Conservation (phyloP, 1,140 invertebrate species). For the Zaprionus ornatus region DNA sequence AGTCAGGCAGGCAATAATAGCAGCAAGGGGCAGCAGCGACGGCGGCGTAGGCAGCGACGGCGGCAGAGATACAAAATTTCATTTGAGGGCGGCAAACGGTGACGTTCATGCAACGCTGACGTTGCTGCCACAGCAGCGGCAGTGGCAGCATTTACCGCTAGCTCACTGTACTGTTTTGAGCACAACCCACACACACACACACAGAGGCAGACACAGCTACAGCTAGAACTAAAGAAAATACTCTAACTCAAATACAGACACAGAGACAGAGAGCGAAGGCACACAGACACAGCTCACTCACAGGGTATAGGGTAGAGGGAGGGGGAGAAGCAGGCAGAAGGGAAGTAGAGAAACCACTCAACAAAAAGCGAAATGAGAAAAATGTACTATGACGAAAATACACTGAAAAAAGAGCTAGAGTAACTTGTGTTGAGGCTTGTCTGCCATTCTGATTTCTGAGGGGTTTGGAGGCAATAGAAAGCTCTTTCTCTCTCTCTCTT, state of each 20-base stretch:
- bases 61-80: conserved; percentile 74
- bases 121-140: conserved; percentile 4
- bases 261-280: background rate
- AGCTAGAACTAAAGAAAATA: conserved; percentile 27
- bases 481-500: background rate
- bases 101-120: background rate
- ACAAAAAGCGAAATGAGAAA: conserved; percentile 81
- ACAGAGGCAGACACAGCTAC: conserved; percentile 3
- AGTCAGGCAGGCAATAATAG: conserved; percentile 15
- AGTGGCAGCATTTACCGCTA: conserved; percentile 71
- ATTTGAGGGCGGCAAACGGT: conserved; percentile 39
- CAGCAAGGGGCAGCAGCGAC: conserved; percentile 24
- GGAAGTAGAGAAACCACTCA: conserved; percentile 66
- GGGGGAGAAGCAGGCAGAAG: background rate
- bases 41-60: conserved; percentile 32
- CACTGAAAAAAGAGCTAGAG: conserved; percentile 46
- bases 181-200: conserved; percentile 32
- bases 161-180: conserved; percentile 49
- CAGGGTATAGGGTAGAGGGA: conserved; percentile 44
- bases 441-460: conserved; percentile 20
- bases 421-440: background rate
- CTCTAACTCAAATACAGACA: conserved; percentile 32
- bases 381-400: conserved; percentile 70
- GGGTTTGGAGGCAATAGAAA: no score
- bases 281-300: conserved; percentile 9